Evolutionary conservation across 92 coral and sea anemone genomes (phyloP), one percentile per base, ranked within the genome.

Genomic region (Anthopleura xanthogrammica): DNA sequence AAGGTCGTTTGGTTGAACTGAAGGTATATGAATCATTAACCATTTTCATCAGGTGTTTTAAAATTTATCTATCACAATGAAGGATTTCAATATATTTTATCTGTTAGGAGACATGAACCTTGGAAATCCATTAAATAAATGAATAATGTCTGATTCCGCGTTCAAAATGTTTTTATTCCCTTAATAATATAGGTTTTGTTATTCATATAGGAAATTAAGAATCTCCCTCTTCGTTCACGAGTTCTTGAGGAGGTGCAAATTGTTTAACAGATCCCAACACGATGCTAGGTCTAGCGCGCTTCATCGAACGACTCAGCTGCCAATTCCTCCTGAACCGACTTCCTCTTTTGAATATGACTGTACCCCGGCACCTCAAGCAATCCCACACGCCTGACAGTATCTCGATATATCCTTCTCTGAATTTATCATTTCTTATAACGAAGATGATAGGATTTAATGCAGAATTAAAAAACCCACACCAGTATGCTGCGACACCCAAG

Each of bases 381-480:
- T 85, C 89, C 92, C 91, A 85, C 24, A 93, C 22, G 24, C 83
- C 81, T 19, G 88, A 74, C 75, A 93, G 76, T 80, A 93, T 91
- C 65, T 91, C 98, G 16, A 86, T 80, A 57, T 93, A 93, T 3
- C 98, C 98, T 43, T 93, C 98, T 57, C 98, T 87, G 87, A 93
- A 93, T 77, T 92, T 90, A 83, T 93, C 93, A 70, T 93, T 93
- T 77, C 98, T 84, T 76, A 93, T 91, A 41, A 89, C 90, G 70
- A 91, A 93, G 74, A 93, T 93, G 11, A 93, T 83, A 2, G 98
- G 98, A 80, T 93, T 91, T 19, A 92, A 48, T 10, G 95, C 91
- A 10, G 98, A 93, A 52, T 93, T 93, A 62, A 89, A 91, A 48
- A 89, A 93, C 1, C 98, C 98, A 55, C 98, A 91, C 98, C 98